Base-by-base conservation (phyloP, 2,797 vertebrate genomes). In the Liparis tanakae region DNA sequence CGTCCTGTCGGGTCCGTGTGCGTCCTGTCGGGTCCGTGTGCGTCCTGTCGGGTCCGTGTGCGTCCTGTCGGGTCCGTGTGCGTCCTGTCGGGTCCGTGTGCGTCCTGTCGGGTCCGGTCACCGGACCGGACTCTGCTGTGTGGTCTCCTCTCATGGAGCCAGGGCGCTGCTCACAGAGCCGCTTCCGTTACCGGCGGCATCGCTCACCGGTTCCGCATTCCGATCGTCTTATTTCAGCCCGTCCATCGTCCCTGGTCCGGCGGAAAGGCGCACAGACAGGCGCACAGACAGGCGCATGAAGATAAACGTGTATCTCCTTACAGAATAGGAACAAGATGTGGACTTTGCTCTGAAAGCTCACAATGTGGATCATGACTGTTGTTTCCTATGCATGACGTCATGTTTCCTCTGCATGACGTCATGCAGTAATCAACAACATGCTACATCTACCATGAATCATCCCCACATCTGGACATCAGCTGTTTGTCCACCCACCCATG, bases 171-270 rank as follows among this genome's bases (percentile, higher is more conserved):
- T 83, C 77, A 83, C 82, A 87, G 84, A 89, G 78, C 87, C 83
- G 92, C 90, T 94, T 94, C 93, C 92, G 92, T 84, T 81, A 86
- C 86, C 89, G 91, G 92, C 91, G 89, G 88, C 87, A 70, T 88
- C 83, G 90, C 92, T 87, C 92, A 95, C 94, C 94, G 94, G 94
- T 95, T 95, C 94, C 94, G 94, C 94, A 95, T 95, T 94, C 94
- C 94, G 70, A 92, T 92, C 81, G 71, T 82, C 91, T 95, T 88
- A 94, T 91, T 93, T 93, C 94, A 94, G 87, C 86, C 53, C 61
- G 46, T 80, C 85, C 88, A 78, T 72, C 73, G 82, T 68, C 85
- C 78, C 77, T 54, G 43, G 67, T 41, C 81, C 57, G 68, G 57
- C 37, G 85, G 80, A 81, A 86, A 76, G 75, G 83, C 57, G 25